These are phyloP conservation scores for Goniozus legneri DNA, from an alignment of 1,140 invertebrate genomes.

Conservation along the genomic window DNA sequence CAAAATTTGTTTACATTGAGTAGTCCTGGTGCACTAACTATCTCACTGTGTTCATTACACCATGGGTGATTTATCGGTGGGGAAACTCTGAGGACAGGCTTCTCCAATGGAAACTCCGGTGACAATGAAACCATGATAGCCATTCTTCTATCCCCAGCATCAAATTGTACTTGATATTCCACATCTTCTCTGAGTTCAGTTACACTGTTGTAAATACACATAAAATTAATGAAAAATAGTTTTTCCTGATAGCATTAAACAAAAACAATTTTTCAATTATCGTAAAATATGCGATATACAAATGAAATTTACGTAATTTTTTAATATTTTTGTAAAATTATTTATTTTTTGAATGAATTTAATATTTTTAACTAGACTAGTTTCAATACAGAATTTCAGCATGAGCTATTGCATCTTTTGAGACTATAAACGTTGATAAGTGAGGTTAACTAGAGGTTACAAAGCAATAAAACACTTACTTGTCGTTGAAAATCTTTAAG, in stretches of 20 bases:
- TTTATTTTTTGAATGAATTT: background rate
- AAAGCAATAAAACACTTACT: slow-evolving; percentile 38
- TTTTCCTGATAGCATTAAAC: too few species aligned
- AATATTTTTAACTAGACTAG: background rate
- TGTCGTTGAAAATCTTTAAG: slow-evolving; percentile 67
- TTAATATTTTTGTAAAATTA: background rate
- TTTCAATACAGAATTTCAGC: background rate
- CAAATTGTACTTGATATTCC: slow-evolving; percentile 70
- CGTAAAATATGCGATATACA: too few species aligned
- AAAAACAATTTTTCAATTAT: too few species aligned
- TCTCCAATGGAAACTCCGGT: slow-evolving; percentile 70
- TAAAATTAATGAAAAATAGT: background rate
- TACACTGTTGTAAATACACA: slow-evolving; percentile 55
- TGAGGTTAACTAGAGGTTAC: slow-evolving; percentile 36
- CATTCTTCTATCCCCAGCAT: slow-evolving; percentile 60
- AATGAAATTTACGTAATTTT: too few species aligned
- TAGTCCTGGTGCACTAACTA: slow-evolving; percentile 67
- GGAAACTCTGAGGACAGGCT: slow-evolving; percentile 65
- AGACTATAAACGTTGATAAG: slow-evolving; percentile 15
- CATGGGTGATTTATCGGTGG: slow-evolving; percentile 67
- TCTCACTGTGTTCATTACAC: slow-evolving; percentile 64
- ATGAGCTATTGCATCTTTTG: background rate
- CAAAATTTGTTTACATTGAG: slow-evolving; percentile 57
- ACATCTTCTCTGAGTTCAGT: slow-evolving; percentile 64
- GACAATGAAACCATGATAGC: slow-evolving; percentile 62